Evolutionary conservation across 2,888 invertebrate genomes (phyloP), one percentile per base, ranked within the genome.

Genomic region (Acanthococcus lagerstroemiae): DNA sequence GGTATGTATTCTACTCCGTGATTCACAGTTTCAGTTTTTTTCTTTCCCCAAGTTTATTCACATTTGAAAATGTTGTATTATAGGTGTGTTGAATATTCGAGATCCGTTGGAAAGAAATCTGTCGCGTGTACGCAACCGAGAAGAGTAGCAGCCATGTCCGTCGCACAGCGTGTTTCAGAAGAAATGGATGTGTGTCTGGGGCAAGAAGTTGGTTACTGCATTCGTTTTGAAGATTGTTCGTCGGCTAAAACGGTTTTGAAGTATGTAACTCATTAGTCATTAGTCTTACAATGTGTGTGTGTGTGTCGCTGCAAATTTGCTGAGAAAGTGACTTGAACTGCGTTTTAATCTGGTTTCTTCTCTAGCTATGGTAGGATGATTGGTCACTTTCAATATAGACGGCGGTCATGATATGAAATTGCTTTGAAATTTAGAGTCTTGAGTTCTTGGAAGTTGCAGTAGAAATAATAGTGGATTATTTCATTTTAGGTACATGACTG

Each of bases 141-240:
- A 71, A 80, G 99, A 80, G 99, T 99, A 63, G 99, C 99, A 0
- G 99, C 99, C 5, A 99, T 99, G 97, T 95, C 95, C 0, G 99
- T 99, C 0, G 97, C 99, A 0, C 95, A 97, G 75, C 82, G 99
- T 76, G 99, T 99, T 0, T 94, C 97, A 0, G 97, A 99, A 75
- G 99, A 99, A 79, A 96, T 99, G 97, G 99, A 99, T 76, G 96
- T 97, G 0, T 86, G 85, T 5, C 77, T 99, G 5, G 86, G 87
- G 0, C 87, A 90, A 74, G 91, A 95, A 78, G 94, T 95, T 22
- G 95, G 95, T 68, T 95, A 95, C 76, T 90, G 94, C 75, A 99
- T 99, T 75, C 90, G 99, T 82, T 99, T 99, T 75, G 99, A 99
- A 77, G 97, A 99, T 78, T 97, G 97, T 75, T 95, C 96, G 1